phyloP scores from a whole-genome alignment of 2,113 vertebrate genomes.

The Tautogolabrus adspersus region DNA sequence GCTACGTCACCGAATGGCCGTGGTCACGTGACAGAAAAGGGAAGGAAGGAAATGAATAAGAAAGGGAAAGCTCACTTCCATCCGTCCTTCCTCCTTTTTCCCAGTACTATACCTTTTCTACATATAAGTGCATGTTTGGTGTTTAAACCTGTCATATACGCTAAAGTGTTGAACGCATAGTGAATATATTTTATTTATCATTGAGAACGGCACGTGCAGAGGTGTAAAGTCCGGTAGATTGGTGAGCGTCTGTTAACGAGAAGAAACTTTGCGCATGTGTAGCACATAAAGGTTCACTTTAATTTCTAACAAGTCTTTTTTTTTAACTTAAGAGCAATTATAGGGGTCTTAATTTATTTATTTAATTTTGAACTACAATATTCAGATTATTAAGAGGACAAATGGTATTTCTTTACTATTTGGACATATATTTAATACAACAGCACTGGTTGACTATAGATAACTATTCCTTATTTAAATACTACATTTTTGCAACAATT shows the following conservation, averaged over 20 bases:
- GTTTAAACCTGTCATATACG: no score
- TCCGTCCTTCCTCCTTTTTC: no score
- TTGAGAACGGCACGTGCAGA: no score
- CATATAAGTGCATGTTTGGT: neutral
- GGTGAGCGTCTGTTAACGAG: no score
- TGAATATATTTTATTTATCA: no score
- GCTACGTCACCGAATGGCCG: conserved; percentile 49
- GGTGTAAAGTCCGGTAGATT: no score
- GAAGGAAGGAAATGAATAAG: neutral
- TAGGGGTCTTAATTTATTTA: neutral
- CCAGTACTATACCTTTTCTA: neutral
- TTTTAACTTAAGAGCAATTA: accelerated
- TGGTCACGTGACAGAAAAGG: conserved; percentile 3
- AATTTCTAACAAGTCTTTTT: neutral
- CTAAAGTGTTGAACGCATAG: neutral
- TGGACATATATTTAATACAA: neutral
- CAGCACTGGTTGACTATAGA: conserved; percentile 42
- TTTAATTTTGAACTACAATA: neutral
- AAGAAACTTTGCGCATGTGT: conserved; percentile 9
- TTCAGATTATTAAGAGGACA: neutral
- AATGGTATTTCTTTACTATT: neutral
- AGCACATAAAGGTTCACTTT: neutral
- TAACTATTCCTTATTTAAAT: no score
- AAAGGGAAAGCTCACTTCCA: neutral
- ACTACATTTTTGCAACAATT: no score